Percentiles rank a stretch among this genome's conserved stretches.
These are phyloP conservation scores for Nasonia giraulti DNA, from an alignment of 1,140 invertebrate species.

Conservation along the genomic window DNA sequence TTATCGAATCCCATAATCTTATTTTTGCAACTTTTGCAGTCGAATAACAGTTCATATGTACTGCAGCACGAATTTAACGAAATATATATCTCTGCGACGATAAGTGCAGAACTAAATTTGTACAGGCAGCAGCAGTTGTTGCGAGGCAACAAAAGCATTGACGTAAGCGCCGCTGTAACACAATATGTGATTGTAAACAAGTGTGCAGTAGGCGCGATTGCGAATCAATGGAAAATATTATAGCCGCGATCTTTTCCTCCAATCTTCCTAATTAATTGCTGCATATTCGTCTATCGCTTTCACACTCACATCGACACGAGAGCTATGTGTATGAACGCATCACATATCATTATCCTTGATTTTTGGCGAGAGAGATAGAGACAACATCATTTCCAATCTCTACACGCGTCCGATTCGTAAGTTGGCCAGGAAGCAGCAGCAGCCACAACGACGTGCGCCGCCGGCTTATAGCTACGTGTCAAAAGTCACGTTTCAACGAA, in stretches of 20 bases:
- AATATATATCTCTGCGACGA: too few species aligned
- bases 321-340: too few species aligned
- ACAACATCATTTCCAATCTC: background rate
- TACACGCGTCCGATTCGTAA: background rate
- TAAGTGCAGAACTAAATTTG: background rate
- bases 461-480: constrained; percentile 14
- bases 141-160: background rate
- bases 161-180: background rate
- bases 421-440: constrained; percentile 17
- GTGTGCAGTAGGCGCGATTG: background rate
- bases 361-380: background rate
- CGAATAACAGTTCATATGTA: too few species aligned
- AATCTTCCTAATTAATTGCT: constrained; percentile 32
- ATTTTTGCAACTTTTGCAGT: too few species aligned
- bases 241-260: background rate
- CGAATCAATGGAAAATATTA: constrained; percentile 2
- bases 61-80: too few species aligned
- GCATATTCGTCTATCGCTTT: background rate
- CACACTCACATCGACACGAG: too few species aligned
- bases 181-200: background rate
- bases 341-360: too few species aligned
- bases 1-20: too few species aligned
- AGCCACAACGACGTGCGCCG: background rate
- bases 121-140: background rate
- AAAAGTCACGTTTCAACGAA: constrained; percentile 15